Evolutionary conservation across 2,888 invertebrate species (phyloP).

Genomic region (Coecobrya sp.): DNA sequence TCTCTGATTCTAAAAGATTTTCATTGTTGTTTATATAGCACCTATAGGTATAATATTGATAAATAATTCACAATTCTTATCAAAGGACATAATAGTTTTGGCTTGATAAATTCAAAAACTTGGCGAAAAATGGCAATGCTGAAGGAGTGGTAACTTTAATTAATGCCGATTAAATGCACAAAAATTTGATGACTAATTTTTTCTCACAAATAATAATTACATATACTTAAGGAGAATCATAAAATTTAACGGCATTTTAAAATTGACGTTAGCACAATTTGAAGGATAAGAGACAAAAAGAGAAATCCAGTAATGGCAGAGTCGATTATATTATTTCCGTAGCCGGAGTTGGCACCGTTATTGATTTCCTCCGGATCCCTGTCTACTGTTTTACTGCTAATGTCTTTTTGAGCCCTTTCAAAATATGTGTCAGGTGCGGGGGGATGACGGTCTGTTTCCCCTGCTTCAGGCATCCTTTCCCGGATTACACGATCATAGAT

Average conservation of each 20-base stretch:
- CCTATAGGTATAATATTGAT: background rate
- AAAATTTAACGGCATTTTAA: constrained; percentile 56
- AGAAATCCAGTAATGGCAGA: constrained; percentile 71
- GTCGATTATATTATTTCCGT: constrained; percentile 51
- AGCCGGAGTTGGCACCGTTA: constrained; percentile 49
- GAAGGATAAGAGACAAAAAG: constrained; percentile 58
- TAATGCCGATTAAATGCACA: constrained; percentile 25
- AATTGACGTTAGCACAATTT: constrained; percentile 56
- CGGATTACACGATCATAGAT: constrained; percentile 72
- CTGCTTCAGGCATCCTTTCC: constrained; percentile 66
- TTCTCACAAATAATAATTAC: background rate
- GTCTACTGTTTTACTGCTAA: constrained; percentile 21
- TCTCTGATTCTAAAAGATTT: background rate
- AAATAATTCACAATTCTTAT: background rate
- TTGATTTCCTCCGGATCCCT: background rate
- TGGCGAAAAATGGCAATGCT: constrained; percentile 22
- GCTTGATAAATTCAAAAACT: constrained; percentile 19
- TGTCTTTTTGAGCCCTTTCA: constrained; percentile 65
- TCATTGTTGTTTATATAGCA: constrained; percentile 9
- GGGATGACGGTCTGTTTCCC: constrained; percentile 50
- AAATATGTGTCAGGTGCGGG: constrained; percentile 46
- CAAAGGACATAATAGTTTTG: background rate
- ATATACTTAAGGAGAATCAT: background rate
- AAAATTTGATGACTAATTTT: background rate
- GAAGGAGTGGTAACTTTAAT: background rate